phyloP scores from a whole-genome alignment of 2,888 invertebrate species.

The Drosophila helvetica region DNA sequence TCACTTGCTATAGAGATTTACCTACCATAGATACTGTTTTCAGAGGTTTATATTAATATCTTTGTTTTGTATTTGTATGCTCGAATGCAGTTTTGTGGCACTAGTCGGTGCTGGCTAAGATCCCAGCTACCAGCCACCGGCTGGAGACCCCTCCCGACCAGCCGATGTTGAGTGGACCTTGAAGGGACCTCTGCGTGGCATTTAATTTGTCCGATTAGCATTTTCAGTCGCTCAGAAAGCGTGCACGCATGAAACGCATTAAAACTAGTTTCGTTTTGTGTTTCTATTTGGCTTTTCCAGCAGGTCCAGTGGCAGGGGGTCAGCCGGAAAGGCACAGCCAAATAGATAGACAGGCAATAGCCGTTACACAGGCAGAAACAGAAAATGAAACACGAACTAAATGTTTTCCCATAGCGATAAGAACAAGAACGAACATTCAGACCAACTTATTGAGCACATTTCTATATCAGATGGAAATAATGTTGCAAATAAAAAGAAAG shows the following conservation, averaged over 20 bases:
- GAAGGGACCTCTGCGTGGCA: constrained; percentile 51
- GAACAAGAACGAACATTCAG: neutral
- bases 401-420: constrained; percentile 17
- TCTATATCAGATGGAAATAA: no score
- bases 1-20: no score
- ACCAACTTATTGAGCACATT: no score
- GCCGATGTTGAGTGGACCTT: constrained; percentile 64
- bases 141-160: constrained; percentile 50
- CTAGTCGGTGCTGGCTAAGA: no score
- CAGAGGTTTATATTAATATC: constrained; percentile 19
- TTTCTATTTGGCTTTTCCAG: constrained; percentile 14
- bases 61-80: neutral
- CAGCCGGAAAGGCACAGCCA: constrained; percentile 32
- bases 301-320: constrained; percentile 3
- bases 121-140: no score
- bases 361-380: neutral
- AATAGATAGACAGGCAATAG: constrained; percentile 13
- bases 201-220: constrained; percentile 79
- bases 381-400: constrained; percentile 26
- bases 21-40: neutral
- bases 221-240: constrained; percentile 74
- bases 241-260: constrained; percentile 80
- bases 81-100: constrained; percentile 41
- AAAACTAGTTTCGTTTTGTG: constrained; percentile 59
- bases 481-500: no score